Evolutionary conservation across 2,113 vertebrate genomes (phyloP).

Genomic region (Urocolius indicus): DNA sequence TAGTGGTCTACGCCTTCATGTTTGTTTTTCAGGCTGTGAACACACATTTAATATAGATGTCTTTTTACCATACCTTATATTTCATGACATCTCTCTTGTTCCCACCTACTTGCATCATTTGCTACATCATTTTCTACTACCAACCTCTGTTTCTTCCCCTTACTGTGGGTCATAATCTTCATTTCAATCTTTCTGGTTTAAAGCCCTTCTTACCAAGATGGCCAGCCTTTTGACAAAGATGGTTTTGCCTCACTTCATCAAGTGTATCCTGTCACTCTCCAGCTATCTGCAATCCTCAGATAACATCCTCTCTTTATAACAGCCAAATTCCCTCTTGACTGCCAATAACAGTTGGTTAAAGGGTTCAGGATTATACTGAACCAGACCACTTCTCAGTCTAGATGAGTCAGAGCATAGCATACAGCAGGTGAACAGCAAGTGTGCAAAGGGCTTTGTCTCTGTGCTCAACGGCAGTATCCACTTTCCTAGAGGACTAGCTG

Average conservation of each 20-base stretch:
- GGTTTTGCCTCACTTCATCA: neutral
- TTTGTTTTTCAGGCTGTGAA: neutral
- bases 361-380: neutral
- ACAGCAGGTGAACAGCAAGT: neutral
- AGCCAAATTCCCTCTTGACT: neutral
- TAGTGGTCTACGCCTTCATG: neutral
- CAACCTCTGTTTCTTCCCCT: neutral
- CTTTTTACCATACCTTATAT: neutral
- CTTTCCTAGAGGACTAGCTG: neutral
- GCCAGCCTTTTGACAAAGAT: neutral
- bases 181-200: neutral
- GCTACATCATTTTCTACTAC: neutral
- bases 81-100: neutral
- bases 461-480: neutral
- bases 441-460: neutral
- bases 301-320: neutral
- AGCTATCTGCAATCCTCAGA: neutral
- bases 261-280: neutral
- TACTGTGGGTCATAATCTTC: neutral
- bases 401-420: neutral
- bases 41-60: neutral
- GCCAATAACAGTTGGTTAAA: neutral
- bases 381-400: neutral
- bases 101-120: neutral
- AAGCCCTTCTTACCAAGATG: neutral